These are phyloP conservation scores for Chrysochloris asiatica DNA, from an alignment of 2,113 vertebrate species.

Conservation along the genomic window DNA sequence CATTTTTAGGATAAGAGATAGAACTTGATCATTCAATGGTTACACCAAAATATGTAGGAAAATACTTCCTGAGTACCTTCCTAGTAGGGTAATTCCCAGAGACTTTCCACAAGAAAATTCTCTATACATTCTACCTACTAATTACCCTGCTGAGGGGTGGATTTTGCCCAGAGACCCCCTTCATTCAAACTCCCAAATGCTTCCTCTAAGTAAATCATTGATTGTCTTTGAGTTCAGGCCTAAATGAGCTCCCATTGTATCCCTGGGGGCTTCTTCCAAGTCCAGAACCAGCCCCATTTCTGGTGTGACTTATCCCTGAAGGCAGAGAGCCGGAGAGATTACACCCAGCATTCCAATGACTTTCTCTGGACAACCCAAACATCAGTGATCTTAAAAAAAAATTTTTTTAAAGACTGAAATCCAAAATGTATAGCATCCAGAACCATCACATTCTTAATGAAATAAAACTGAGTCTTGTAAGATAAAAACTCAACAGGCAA, in stretches of 20 bases:
- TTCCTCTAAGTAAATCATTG: not conserved
- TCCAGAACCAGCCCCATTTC: not conserved
- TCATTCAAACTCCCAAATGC: not conserved
- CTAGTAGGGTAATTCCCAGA: conserved; percentile 32
- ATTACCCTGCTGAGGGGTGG: not conserved
- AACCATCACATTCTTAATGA: not conserved
- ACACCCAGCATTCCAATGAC: not conserved
- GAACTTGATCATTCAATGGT: not conserved
- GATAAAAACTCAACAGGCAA: not conserved
- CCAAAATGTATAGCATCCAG: conserved; percentile 23
- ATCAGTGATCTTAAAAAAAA: conserved; percentile 1
- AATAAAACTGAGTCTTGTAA: conserved; percentile 4
- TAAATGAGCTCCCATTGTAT: not conserved
- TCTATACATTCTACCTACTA: not conserved
- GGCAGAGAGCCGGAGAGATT: not conserved
- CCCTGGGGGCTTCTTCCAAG: not conserved
- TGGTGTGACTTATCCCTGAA: not conserved
- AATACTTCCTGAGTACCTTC: not conserved
- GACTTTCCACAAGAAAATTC: too few species aligned
- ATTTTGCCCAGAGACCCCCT: not conserved
- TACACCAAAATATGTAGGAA: not conserved
- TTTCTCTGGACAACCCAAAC: not conserved
- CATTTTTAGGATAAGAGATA: not conserved
- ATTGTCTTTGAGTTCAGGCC: not conserved
- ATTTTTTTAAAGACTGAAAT: too few species aligned